These are phyloP conservation scores for Myiotriccus ornatus DNA, from an alignment of 2,797 vertebrate genomes.

Conservation along the genomic window DNA sequence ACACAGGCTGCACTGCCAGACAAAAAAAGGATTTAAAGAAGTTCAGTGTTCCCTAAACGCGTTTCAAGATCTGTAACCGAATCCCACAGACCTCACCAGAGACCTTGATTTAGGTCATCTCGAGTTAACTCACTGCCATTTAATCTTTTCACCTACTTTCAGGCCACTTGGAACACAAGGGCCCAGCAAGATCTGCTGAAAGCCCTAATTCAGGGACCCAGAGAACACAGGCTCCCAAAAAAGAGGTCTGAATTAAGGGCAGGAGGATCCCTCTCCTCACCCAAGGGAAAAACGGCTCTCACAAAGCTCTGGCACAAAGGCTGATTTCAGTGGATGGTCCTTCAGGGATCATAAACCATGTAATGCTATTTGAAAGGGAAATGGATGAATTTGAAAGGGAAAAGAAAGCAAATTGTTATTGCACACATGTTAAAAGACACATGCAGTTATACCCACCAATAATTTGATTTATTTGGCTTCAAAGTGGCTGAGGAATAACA, in stretches of 20 bases:
- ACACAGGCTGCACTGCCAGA: background rate
- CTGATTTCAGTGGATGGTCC: background rate
- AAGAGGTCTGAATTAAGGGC: background rate
- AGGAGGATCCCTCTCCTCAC: background rate
- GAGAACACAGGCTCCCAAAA: background rate
- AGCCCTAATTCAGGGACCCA: background rate
- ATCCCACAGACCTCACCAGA: background rate
- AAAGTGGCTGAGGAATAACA: background rate
- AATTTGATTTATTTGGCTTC: background rate
- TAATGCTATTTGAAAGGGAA: background rate
- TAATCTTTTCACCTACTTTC: background rate
- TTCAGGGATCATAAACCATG: rapidly evolving
- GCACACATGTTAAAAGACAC: background rate
- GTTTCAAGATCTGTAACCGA: background rate
- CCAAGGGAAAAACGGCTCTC: background rate
- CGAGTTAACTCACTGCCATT: background rate
- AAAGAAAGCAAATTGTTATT: background rate
- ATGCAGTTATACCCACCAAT: background rate
- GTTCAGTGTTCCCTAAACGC: background rate
- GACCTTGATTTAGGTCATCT: background rate
- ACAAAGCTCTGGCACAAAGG: background rate
- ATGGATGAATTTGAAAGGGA: background rate
- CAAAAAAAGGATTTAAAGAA: background rate
- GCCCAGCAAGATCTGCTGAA: background rate
- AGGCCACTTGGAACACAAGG: background rate